A percentile compares a stretch with the other conserved stretches of the same genome.
Evolutionary conservation across 1,140 invertebrate genomes (phyloP).

Genomic region (Apis florea): DNA sequence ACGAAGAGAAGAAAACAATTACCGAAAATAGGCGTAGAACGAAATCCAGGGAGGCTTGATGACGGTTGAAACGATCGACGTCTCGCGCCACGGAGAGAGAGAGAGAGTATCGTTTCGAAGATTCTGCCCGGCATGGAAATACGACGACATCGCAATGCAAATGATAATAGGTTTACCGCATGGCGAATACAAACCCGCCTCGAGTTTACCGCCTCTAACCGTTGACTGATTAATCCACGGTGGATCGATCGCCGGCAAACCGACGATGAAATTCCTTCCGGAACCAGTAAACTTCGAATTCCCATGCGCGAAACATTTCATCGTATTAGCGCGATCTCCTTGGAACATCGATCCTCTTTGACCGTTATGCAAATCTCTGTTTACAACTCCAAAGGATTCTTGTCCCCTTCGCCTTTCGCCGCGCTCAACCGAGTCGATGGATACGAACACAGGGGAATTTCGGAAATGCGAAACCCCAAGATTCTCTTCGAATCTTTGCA

Average conservation of each 20-base stretch:
- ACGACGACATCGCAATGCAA: constrained; percentile 11
- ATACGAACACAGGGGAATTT: not conserved
- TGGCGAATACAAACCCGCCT: constrained; percentile 32
- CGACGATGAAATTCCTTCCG: constrained; percentile 17
- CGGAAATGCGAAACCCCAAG: not conserved
- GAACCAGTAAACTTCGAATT: not conserved
- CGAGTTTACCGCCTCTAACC: constrained; percentile 27
- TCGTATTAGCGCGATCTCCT: not conserved
- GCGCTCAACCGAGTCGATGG: not conserved
- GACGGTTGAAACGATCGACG: not conserved
- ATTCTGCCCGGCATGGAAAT: constrained; percentile 9
- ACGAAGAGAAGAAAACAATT: too few species aligned
- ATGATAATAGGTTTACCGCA: constrained; percentile 42
- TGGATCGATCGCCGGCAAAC: constrained; percentile 30
- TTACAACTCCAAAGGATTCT: not conserved
- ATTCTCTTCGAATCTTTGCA: too few species aligned
- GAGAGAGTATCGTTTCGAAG: not conserved
- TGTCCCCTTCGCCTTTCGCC: too few species aligned
- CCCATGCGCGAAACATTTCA: constrained; percentile 1
- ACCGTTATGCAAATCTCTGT: constrained; percentile 10
- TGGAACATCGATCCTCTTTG: not conserved
- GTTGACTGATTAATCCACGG: constrained; percentile 52
- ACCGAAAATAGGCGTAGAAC: too few species aligned
- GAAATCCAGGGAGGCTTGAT: too few species aligned
- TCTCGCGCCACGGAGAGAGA: not conserved